Base-by-base conservation (phyloP, 2,888 invertebrate genomes). In the Tridacna gigas region DNA sequence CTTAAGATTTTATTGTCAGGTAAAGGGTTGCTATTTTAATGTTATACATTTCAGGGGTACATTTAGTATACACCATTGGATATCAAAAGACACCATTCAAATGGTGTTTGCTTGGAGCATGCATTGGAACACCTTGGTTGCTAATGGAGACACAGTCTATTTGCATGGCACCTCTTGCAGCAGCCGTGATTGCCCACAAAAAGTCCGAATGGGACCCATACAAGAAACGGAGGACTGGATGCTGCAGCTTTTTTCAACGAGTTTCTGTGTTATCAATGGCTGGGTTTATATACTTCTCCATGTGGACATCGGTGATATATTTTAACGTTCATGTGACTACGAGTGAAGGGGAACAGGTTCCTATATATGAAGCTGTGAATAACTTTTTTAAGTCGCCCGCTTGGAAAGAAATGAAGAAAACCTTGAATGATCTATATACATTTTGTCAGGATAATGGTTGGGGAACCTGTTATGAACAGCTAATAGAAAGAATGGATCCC, bases 31-130 rank as follows among this genome's bases (percentile, higher is more conserved):
- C 2, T 4, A 7, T 2, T 37, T 2, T 4, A 37, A 37, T 66
- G 28, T 56, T 15, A 1, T 56, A 56, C 56, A 56, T 93, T 95
- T 26, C 94, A 98, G 99, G 98, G 90, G 97, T 98, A 0, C 97
- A 98, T 97, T 96, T 97, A 0, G 97, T 98, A 13, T 98, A 98
- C 45, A 99, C 98, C 93, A 97, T 98, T 86, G 98, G 98, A 0
- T 96, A 97, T 1, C 97, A 98, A 93, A 95, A 96, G 91, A 98
- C 98, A 0, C 95, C 96, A 0, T 95, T 97, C 51, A 96, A 96
- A 95, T 96, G 96, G 93, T 96, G 97, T 0, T 93, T 98, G 0
- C 76, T 96, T 0, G 97, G 96, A 0, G 96, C 98, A 0, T 97
- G 97, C 90, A 96, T 97, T 92, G 96, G 97, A 0, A 93, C 97